Evolutionary conservation across 2,888 invertebrate genomes (phyloP), one percentile per base, ranked within the genome.

Genomic region (Pterostichus niger): DNA sequence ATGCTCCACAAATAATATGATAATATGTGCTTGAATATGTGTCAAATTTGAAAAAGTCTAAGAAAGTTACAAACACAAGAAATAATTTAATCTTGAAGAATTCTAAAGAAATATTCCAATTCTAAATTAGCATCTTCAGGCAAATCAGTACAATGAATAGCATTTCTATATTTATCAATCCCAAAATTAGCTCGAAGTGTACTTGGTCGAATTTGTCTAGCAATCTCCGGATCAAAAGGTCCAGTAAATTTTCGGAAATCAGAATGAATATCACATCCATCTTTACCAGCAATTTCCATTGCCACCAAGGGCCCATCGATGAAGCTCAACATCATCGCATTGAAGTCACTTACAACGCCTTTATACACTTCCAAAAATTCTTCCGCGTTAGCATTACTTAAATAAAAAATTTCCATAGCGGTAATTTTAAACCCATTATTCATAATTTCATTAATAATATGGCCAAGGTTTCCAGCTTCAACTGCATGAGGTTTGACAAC

Each of bases 311-410:
- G 94, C 0, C 98, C 98, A 85, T 96, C 95, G 10, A 96, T 92
- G 80, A 98, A 91, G 89, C 98, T 96, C 75, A 93, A 92, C 11
- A 98, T 94, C 95, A 98, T 95, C 4, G 94, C 95, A 93, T 96
- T 88, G 82, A 90, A 90, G 86, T 97, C 96, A 0, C 94, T 93
- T 49, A 96, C 92, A 77, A 97, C 96, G 0, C 97, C 97, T 88
- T 96, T 96, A 89, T 98, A 98, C 3, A 98, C 95, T 90, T 98
- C 98, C 87, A 95, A 94, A 90, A 98, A 98, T 89, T 98, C 97
- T 86, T 96, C 96, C 5, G 97, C 96, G 89, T 97, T 96, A 0
- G 94, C 92, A 84, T 94, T 94, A 86, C 95, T 96, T 86, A 98
- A 91, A 84, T 94, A 91, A 86, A 95, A 93, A 93, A 96, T 94